Percentiles rank a stretch among this genome's conserved stretches.
These are phyloP conservation scores for Graptemys geographica DNA, from an alignment of 2,797 vertebrate species.

Conservation along the genomic window DNA sequence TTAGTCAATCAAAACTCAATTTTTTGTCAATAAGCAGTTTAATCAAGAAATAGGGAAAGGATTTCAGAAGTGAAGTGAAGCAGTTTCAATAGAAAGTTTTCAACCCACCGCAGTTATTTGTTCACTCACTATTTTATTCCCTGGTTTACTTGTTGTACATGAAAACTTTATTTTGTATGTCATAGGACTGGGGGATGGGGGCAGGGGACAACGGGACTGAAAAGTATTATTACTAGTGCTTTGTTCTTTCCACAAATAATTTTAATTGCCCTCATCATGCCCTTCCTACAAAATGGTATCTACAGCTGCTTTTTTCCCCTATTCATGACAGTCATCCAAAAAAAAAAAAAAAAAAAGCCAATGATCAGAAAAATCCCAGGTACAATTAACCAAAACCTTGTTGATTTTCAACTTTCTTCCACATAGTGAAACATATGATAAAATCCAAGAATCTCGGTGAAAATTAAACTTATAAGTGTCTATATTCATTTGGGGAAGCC, in stretches of 20 bases:
- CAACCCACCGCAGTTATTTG: not conserved
- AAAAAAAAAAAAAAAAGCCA: not conserved
- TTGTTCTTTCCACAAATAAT: not conserved
- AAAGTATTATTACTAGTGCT: not conserved
- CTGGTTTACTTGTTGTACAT: not conserved
- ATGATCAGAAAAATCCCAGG: not conserved
- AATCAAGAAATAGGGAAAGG: not conserved
- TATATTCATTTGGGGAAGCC: not conserved
- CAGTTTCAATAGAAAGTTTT: not conserved
- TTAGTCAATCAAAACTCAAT: not conserved
- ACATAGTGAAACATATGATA: not conserved
- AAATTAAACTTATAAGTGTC: not conserved
- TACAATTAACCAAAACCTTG: not conserved
- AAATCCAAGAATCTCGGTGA: not conserved
- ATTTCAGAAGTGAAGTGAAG: not conserved
- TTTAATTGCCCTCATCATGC: not conserved
- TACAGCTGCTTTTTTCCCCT: rapidly evolving
- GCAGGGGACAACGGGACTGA: not conserved
- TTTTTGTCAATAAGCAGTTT: not conserved
- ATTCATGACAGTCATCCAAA: not conserved
- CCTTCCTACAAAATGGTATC: not conserved
- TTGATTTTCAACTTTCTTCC: not conserved
- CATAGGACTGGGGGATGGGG: not conserved
- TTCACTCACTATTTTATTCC: not conserved
- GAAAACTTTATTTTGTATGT: not conserved